Evolutionary conservation across 2,797 vertebrate species (phyloP), one percentile per base, ranked within the genome.

Genomic region (Syncerus caffer): DNA sequence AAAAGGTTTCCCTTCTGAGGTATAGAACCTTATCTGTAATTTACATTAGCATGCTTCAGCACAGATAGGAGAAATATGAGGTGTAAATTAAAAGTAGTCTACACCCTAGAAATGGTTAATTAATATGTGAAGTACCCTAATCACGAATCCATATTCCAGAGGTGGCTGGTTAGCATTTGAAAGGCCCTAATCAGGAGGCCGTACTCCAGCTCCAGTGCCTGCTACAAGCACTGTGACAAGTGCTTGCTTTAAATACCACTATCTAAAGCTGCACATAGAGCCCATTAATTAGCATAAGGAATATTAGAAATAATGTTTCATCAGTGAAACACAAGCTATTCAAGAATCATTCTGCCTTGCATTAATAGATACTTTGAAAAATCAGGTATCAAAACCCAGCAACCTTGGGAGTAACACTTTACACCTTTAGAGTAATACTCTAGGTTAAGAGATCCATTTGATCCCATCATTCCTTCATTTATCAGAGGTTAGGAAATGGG

Each of bases 161-260:
- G 93, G 71, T 80, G 55, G 84, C 96, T 98, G 94, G 95, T 98
- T 98, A 97, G 97, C 97, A 98, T 98, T 88, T 97, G 95, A 98
- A 98, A 98, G 89, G 90, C 93, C 79, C 79, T 98, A 97, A 98
- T 98, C 97, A 98, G 93, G 55, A 97, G 96, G n/a, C 89, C 14
- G 29, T 78, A 90, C 97, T 95, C 96, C 87, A 96, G 74, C 23
- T 47, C 86, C 87, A 96, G 58, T 55, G 93, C 74, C 78, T 83
- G 83, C 83, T 27, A 82, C 83, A 96, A 97, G 97, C 88, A 89
- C 83, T 31, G 23, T 38, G 85, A 96, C 78, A 94, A 98, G 97
- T 90, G 94, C 82, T 92, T 95, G 79, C 89, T 93, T 97, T 96
- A 94, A 97, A 97, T 97, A 85, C 55, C 85, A 78, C 89, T 71